These are phyloP conservation scores for Actinostola sp. DNA, from an alignment of 92 coral and sea anemone species.

Conservation along the genomic window DNA sequence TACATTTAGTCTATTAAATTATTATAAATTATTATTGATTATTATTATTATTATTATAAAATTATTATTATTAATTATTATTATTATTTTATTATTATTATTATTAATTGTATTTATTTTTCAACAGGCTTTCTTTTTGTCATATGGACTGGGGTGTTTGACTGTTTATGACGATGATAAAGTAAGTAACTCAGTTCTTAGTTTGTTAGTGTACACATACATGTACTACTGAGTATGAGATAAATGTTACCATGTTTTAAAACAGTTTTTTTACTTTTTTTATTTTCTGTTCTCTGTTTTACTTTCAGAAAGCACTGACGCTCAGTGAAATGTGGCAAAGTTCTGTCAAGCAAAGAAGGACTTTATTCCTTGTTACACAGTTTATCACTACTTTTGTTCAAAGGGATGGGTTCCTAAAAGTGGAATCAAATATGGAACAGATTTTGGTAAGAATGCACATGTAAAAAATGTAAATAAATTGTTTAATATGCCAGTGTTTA, in stretches of 20 bases:
- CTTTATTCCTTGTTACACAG: conserved; percentile 78
- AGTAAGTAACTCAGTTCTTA: conserved; percentile 32
- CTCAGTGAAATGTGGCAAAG: conserved; percentile 77
- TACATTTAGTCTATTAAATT: no score
- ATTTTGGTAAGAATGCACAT: conserved; percentile 92
- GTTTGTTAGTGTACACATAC: no score
- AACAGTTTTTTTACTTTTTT: conserved; percentile 2
- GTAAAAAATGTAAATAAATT: no score
- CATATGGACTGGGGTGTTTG: conserved; percentile 94
- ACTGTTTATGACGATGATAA: conserved; percentile 55
- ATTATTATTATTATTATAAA: background rate
- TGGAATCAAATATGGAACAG: conserved; percentile 96
- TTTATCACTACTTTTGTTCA: conserved; percentile 92
- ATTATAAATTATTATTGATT: no score
- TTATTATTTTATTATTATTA: background rate
- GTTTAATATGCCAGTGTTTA: no score
- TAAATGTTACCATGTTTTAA: no score
- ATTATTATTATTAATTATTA: background rate
- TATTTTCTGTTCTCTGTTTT: conserved; percentile 1
- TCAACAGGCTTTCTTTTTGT: conserved; percentile 84
- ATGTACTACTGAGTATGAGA: no score
- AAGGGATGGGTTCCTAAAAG: conserved; percentile 97
- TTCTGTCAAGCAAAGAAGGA: conserved; percentile 69
- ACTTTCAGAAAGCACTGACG: conserved; percentile 64
- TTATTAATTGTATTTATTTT: background rate